phyloP scores from a whole-genome alignment of 1,140 invertebrate genomes.

The Anagrus nilaparvatae region DNA sequence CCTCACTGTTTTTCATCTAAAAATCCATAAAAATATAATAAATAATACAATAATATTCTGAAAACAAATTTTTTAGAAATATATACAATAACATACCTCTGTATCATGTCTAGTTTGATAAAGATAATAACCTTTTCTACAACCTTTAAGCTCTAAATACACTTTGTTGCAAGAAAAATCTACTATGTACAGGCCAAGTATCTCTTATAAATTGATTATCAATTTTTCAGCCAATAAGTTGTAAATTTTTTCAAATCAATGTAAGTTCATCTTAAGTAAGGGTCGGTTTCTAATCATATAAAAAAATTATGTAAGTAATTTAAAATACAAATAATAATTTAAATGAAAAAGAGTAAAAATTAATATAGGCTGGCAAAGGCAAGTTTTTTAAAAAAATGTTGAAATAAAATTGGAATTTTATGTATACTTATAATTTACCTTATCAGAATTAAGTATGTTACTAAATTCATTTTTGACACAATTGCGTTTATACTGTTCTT shows the following conservation, averaged over 20 bases:
- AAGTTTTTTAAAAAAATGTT: too few relatives aligned
- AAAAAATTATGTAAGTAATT: too few relatives aligned
- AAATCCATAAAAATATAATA: conserved; percentile 20
- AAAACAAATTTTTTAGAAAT: not conserved
- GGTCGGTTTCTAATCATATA: conserved; percentile 61
- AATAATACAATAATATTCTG: conserved; percentile 23
- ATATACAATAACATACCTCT: conserved; percentile 46
- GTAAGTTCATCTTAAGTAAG: conserved; percentile 86
- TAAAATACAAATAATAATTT: too few relatives aligned
- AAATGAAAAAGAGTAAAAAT: too few relatives aligned
- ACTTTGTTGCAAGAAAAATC: conserved; percentile 78
- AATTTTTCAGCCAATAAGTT: conserved; percentile 70
- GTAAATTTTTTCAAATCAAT: conserved; percentile 82
- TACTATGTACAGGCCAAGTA: conserved; percentile 87
- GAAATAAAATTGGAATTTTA: too few relatives aligned
- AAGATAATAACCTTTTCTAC: conserved; percentile 84
- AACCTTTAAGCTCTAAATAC: conserved; percentile 75
- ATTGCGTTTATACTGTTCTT: conserved; percentile 64
- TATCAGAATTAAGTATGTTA: conserved; percentile 61
- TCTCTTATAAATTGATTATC: conserved; percentile 80
- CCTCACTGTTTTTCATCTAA: conserved; percentile 82
- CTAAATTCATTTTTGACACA: conserved; percentile 77
- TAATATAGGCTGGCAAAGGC: too few relatives aligned
- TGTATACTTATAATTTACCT: conserved; percentile 49
- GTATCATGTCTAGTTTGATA: conserved; percentile 70